Base-by-base conservation (phyloP, 1,140 invertebrate genomes). In the Colletes gigas region DNA sequence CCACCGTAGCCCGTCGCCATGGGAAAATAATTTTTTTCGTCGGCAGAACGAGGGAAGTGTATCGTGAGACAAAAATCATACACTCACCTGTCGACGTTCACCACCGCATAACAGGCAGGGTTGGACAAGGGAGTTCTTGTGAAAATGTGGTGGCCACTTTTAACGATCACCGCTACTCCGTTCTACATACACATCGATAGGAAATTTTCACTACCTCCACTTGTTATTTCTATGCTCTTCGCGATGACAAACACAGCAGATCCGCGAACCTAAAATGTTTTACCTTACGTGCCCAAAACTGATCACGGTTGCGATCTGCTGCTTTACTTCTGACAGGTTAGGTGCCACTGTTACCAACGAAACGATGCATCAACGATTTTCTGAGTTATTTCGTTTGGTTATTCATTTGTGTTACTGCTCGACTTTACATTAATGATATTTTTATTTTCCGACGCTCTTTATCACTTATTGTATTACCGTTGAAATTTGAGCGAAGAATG, bases 11-110 rank as follows among this genome's bases (percentile, higher is more conserved):
- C 72, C 65, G 30, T 21, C 65, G 21, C 54, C 78, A 75, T 68
- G 39, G 21, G 54, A 66, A 44, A 39, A n/a, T 66, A 57, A 19
- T 60, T 75, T 80, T 52, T 75, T 68, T 50, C n/a, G 41, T 68
- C 12, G 47, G n/a, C 55, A 59, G 30, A 75, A 83, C 47, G 59
- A 41, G 55, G 39, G 39, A 78, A 77, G 30, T 65, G 62, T 63
- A 80, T 66, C 62, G 41, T 74, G 47, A 77, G 41, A 80, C 67
- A 80, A 60, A 67, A 78, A 80, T 59, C 19, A 68, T 62, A 30
- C 60, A 83, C 90, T 91, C 68, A 91, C 90, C 88, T 88, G 78
- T 84, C 72, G 86, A 91, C 81, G 87, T 89, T 91, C 87, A 91
- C 88, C 89, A 88, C 89, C 83, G 82, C 90, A 91, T 91, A 88